Percentiles rank a stretch among this genome's conserved stretches.
phyloP scores from a whole-genome alignment of 2,113 vertebrate genomes.

The Crocuta crocuta region DNA sequence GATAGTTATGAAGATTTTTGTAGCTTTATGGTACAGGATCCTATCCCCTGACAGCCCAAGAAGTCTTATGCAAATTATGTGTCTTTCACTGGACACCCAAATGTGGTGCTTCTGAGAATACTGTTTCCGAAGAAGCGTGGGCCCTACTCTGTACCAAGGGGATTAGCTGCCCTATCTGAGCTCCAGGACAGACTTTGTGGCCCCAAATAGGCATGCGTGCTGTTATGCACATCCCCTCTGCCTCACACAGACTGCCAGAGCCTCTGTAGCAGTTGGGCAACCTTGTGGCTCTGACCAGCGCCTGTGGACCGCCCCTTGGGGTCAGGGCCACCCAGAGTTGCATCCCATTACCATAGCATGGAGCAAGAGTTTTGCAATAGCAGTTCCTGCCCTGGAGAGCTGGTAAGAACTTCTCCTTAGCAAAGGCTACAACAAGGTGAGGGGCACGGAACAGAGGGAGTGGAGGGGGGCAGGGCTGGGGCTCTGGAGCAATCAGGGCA shows the following conservation, averaged over 20 bases:
- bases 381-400: constrained; percentile 53
- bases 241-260: background rate
- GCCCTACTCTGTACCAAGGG: background rate
- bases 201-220: background rate
- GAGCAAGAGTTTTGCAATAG: constrained; percentile 69
- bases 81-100: background rate
- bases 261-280: constrained; percentile 1
- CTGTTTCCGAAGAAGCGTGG: background rate
- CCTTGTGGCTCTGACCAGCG: background rate
- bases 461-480: background rate
- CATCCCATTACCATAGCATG: background rate
- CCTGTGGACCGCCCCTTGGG: background rate
- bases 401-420: constrained; percentile 58
- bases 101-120: background rate
- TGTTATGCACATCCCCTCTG: background rate
- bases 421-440: background rate
- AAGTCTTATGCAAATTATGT: background rate
- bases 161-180: background rate
- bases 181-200: background rate
- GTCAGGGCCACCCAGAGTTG: constrained; percentile 33
- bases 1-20: background rate
- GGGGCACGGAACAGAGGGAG: background rate
- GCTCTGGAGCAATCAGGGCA: background rate
- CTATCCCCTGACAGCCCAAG: background rate
- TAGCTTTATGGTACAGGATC: background rate